Percentiles rank a stretch among this genome's conserved stretches.
Evolutionary conservation across 2,888 invertebrate genomes (phyloP).

Genomic region (Rhopalosiphum nymphaeae): DNA sequence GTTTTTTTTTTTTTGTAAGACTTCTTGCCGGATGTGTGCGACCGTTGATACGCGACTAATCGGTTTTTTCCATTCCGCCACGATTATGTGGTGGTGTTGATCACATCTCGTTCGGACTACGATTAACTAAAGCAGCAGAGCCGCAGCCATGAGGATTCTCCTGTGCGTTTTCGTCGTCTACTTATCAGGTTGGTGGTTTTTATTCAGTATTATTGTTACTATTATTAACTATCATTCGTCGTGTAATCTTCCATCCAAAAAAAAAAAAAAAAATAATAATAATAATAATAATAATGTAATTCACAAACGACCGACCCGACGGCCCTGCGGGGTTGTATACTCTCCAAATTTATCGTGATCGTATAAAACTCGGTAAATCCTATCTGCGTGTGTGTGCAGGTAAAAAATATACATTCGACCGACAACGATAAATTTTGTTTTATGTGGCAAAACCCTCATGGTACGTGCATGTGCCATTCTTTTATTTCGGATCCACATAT

Average conservation of each 20-base stretch:
- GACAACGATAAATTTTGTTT: slow-evolving; percentile 60
- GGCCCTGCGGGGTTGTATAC: neutral
- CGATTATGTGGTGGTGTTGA: neutral
- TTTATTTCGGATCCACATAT: neutral
- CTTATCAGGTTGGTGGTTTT: slow-evolving; percentile 50
- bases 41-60: neutral
- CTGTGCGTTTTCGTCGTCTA: slow-evolving; percentile 52
- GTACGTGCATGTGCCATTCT: slow-evolving; percentile 15
- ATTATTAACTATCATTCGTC: neutral
- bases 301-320: neutral
- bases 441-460: slow-evolving; percentile 37
- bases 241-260: neutral
- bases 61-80: neutral
- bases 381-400: neutral
- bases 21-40: neutral
- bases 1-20: neutral
- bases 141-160: slow-evolving; percentile 44
- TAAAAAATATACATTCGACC: slow-evolving; percentile 19
- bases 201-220: neutral
- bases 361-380: slow-evolving; percentile 46
- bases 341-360: slow-evolving; percentile 43
- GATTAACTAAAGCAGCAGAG: neutral
- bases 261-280: no score
- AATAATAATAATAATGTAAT: neutral
- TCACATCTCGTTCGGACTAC: neutral